Percentiles rank a stretch among this genome's conserved stretches.
Conservation (phyloP, 35 echinoderm and acorn worm species). For the Apostichopus japonicus region DNA sequence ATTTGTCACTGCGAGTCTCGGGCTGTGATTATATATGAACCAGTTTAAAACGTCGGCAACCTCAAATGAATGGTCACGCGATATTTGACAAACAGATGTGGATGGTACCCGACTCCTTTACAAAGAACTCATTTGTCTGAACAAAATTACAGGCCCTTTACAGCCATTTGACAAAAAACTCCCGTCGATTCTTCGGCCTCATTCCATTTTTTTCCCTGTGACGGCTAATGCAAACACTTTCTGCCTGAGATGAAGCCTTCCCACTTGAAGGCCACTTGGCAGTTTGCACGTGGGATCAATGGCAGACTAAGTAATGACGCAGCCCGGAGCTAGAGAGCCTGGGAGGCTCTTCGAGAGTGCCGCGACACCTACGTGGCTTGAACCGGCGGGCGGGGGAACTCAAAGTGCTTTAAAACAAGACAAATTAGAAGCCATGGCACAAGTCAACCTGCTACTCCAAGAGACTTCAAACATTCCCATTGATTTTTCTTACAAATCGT, state of each 20-base stretch:
- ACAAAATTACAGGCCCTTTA: too few species aligned
- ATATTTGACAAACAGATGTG: slow-evolving; percentile 17
- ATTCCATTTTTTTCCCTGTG: background rate
- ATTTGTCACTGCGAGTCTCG: too few species aligned
- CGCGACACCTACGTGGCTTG: slow-evolving; percentile 1
- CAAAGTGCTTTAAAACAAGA: background rate
- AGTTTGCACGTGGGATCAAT: slow-evolving; percentile 36
- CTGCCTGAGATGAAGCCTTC: slow-evolving; percentile 7
- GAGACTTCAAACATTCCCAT: background rate
- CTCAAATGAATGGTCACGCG: background rate
- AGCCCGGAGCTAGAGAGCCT: background rate
- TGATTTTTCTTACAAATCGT: background rate
- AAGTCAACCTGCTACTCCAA: background rate
- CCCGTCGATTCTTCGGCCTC: background rate
- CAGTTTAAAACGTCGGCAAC: too few species aligned
- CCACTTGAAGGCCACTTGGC: slow-evolving; percentile 19
- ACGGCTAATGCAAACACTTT: slow-evolving; percentile 23
- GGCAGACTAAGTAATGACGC: slow-evolving; percentile 22
- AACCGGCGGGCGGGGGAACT: background rate
- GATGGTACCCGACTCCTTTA: background rate
- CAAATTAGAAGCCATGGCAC: background rate
- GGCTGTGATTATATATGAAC: too few species aligned
- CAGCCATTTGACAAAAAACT: background rate
- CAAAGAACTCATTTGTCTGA: background rate
- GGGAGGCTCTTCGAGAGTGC: background rate